phyloP scores from a whole-genome alignment of 2,797 vertebrate species.

The Falco naumanni region DNA sequence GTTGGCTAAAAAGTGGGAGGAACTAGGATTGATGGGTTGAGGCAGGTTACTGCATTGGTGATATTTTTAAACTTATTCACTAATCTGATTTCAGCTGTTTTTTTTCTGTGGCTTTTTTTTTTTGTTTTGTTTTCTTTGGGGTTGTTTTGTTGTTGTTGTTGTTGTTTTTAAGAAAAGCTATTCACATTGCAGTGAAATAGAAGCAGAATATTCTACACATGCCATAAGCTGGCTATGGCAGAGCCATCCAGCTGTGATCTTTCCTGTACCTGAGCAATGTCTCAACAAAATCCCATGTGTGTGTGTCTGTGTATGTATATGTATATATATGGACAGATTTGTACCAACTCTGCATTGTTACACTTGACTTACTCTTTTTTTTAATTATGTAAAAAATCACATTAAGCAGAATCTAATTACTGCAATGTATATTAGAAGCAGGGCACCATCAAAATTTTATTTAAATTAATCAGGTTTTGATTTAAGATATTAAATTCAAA shows the following conservation, averaged over 20 bases:
- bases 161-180: background rate
- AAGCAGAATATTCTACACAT: background rate
- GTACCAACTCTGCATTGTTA: slow-evolving; percentile 83
- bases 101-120: background rate
- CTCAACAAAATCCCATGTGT: slow-evolving; percentile 48
- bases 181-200: background rate
- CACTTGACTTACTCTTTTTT: slow-evolving; percentile 83
- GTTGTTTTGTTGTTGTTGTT: background rate
- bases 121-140: background rate
- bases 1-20: background rate
- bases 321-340: slow-evolving; percentile 77
- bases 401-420: slow-evolving; percentile 94
- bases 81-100: background rate
- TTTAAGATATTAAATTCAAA: slow-evolving; percentile 99
- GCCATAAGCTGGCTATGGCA: background rate
- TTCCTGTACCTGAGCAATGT: slow-evolving; percentile 54
- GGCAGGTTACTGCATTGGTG: background rate
- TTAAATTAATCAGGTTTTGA: slow-evolving; percentile 99
- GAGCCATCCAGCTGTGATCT: slow-evolving; percentile 1
- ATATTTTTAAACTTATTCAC: background rate
- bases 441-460: slow-evolving; percentile 98
- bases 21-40: background rate
- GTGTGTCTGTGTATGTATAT: slow-evolving; percentile 66
- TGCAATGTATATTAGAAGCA: slow-evolving; percentile 92
- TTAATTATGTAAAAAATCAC: slow-evolving; percentile 89